Percentiles rank a stretch among this genome's conserved stretches.
Conservation (phyloP, 2,797 vertebrate species). For the Mionectes olivaceus region DNA sequence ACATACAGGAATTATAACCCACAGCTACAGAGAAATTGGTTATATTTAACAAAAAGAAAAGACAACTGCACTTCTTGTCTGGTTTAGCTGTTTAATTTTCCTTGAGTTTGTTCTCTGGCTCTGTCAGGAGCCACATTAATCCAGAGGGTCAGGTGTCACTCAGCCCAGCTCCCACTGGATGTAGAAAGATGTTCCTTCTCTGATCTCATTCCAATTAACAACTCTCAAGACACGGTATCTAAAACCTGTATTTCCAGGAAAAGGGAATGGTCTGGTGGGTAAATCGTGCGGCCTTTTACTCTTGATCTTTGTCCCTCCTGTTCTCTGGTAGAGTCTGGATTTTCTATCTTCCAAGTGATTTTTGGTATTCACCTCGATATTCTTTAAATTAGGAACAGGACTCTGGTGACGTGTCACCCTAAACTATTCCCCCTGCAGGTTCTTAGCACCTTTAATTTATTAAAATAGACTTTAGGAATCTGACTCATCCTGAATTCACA, state of each 20-base stretch:
- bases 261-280: background rate
- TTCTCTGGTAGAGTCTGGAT: background rate
- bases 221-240: background rate
- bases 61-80: fast-evolving
- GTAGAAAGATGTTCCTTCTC: background rate
- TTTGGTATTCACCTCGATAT: background rate
- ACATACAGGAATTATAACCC: background rate
- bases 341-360: background rate
- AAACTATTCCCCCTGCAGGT: background rate
- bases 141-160: background rate
- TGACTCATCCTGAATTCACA: background rate
- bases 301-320: background rate
- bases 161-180: background rate
- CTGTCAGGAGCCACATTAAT: background rate
- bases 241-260: background rate
- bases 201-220: background rate
- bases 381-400: background rate
- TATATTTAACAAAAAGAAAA: background rate
- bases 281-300: background rate
- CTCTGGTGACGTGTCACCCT: background rate
- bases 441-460: background rate
- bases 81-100: background rate
- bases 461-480: background rate
- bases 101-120: background rate
- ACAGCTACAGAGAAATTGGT: background rate